phyloP scores from a whole-genome alignment of 2,888 invertebrate species.

The Eumerus sabulonum region DNA sequence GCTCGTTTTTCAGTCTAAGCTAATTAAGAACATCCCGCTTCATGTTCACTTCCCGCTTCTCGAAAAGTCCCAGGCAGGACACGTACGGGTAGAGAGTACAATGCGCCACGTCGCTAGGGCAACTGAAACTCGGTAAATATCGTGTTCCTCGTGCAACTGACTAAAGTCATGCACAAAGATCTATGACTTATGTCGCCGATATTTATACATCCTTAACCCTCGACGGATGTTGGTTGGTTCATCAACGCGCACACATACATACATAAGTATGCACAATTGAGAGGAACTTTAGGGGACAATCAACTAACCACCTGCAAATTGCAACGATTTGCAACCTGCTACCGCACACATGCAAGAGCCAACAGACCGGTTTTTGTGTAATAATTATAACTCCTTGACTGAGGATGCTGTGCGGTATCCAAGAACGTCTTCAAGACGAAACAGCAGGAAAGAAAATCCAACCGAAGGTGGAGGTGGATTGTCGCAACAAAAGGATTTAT shows the following conservation, averaged over 20 bases:
- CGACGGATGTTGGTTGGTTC: neutral
- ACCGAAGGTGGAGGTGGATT: no score
- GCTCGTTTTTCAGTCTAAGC: constrained; percentile 47
- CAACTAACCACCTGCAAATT: constrained; percentile 57
- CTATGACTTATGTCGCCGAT: constrained; percentile 53
- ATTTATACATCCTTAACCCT: constrained; percentile 60
- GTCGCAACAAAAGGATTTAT: constrained; percentile 56
- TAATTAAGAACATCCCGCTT: constrained; percentile 50
- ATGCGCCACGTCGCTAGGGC: constrained; percentile 10
- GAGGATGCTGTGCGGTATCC: constrained; percentile 65
- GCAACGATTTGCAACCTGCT: constrained; percentile 49
- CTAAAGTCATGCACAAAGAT: constrained; percentile 56
- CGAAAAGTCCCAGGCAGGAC: neutral
- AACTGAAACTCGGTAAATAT: constrained; percentile 40
- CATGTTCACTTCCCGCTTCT: constrained; percentile 25
- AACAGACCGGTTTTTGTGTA: constrained; percentile 61
- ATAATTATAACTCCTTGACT: constrained; percentile 68
- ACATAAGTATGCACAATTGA: constrained; percentile 4
- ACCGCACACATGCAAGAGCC: constrained; percentile 16
- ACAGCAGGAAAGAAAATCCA: constrained; percentile 15
- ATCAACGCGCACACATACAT: constrained; percentile 9
- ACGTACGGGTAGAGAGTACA: constrained; percentile 5
- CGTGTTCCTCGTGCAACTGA: constrained; percentile 39
- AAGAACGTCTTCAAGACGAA: constrained; percentile 62
- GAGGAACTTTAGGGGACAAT: constrained; percentile 58